phyloP scores from a whole-genome alignment of 2,113 vertebrate species.

The Chelonoidis abingdonii region DNA sequence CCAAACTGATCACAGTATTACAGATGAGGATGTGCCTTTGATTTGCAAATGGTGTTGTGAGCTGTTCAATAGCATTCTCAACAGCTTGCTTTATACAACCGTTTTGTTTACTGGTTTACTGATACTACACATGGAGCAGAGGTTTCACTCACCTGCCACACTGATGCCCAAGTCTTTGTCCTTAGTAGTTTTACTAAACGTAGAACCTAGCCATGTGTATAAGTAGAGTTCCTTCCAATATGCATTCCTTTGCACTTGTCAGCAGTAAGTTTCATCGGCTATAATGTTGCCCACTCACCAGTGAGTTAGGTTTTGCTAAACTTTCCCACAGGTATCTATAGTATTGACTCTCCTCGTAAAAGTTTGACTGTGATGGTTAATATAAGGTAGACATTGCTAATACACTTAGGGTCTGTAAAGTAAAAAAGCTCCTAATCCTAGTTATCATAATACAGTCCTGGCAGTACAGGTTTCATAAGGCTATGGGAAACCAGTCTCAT shows the following conservation, averaged over 20 bases:
- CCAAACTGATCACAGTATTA: neutral
- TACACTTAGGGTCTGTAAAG: neutral
- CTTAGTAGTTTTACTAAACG: neutral
- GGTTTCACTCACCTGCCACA: no score
- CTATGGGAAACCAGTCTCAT: constrained; percentile 31
- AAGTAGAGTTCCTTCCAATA: neutral
- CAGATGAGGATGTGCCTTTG: neutral
- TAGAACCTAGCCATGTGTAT: neutral
- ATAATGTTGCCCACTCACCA: neutral
- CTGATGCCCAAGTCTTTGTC: no score
- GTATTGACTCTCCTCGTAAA: neutral
- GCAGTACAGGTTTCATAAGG: neutral
- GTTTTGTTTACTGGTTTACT: no score
- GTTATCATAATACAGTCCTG: neutral
- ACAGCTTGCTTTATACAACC: no score
- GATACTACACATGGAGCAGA: no score
- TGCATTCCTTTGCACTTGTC: neutral
- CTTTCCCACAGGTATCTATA: neutral
- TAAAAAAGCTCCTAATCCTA: neutral
- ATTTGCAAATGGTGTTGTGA: no score
- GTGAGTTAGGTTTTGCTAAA: neutral
- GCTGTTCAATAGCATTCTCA: no score
- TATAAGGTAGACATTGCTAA: neutral
- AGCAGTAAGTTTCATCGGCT: fast-evolving
- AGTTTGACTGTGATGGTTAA: neutral